Conservation (phyloP, 2,888 invertebrate species). For the Parnassius smintheus region DNA sequence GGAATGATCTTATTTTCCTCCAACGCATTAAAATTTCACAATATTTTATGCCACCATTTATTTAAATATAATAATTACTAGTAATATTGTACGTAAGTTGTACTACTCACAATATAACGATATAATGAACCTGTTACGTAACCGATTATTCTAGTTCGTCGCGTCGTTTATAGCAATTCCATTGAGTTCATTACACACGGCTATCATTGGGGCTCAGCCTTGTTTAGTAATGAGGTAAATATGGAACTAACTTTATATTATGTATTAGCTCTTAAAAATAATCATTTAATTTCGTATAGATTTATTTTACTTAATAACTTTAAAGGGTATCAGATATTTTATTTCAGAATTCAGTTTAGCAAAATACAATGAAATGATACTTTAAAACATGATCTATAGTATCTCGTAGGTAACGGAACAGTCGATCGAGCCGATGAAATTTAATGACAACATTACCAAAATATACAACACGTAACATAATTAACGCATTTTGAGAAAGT, state of each 20-base stretch:
- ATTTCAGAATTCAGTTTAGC: too few relatives aligned
- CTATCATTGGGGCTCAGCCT: conserved; percentile 17
- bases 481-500: too few relatives aligned
- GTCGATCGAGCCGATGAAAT: too few relatives aligned
- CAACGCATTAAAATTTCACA: too few relatives aligned
- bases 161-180: conserved; percentile 22
- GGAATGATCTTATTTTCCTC: too few relatives aligned
- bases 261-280: conserved; percentile 14
- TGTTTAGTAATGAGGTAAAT: conserved; percentile 12
- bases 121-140: conserved; percentile 16
- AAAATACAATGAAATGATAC: too few relatives aligned
- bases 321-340: too few relatives aligned
- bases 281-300: conserved; percentile 8
- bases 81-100: background rate
- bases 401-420: too few relatives aligned
- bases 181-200: conserved; percentile 26
- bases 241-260: background rate
- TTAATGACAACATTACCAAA: too few relatives aligned
- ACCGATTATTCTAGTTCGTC: conserved; percentile 25
- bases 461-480: too few relatives aligned
- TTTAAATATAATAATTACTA: background rate
- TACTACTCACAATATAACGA: background rate
- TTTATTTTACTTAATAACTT: too few relatives aligned
- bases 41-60: background rate
- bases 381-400: too few relatives aligned